Evolutionary conservation across 2,797 vertebrate species (phyloP).

Genomic region (Ctenopoma multispine): DNA sequence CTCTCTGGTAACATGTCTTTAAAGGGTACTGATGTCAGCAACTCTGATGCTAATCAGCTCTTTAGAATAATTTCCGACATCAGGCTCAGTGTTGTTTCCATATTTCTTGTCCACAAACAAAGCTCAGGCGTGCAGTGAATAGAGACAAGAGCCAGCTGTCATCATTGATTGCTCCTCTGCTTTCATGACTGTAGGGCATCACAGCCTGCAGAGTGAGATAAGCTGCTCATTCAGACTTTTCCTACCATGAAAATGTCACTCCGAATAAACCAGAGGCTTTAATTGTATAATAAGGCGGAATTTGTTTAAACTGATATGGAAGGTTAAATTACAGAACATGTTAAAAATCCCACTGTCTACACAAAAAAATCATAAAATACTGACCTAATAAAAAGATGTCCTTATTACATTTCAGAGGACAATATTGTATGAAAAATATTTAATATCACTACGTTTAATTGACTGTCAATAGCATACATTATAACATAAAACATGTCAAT

Average conservation of each 20-base stretch:
- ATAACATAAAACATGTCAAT: too few species aligned
- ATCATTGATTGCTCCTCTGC: slow-evolving; percentile 64
- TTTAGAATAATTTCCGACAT: slow-evolving; percentile 54
- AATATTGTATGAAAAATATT: too few species aligned
- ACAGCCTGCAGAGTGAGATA: slow-evolving; percentile 82
- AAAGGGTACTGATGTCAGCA: slow-evolving; percentile 76
- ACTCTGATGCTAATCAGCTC: slow-evolving; percentile 40
- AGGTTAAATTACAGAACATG: neutral
- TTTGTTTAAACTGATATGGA: slow-evolving; percentile 12
- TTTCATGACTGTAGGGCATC: slow-evolving; percentile 45
- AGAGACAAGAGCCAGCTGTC: slow-evolving; percentile 61
- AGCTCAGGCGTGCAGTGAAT: slow-evolving; percentile 56
- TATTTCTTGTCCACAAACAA: slow-evolving; percentile 70
- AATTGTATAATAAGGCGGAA: neutral
- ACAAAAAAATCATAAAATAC: neutral
- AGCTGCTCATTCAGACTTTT: slow-evolving; percentile 61
- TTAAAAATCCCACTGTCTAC: neutral
- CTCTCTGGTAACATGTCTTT: slow-evolving; percentile 64
- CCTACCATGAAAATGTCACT: slow-evolving; percentile 44
- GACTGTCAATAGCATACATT: too few species aligned
- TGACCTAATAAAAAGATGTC: neutral
- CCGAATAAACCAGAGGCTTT: slow-evolving; percentile 6
- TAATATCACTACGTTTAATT: too few species aligned
- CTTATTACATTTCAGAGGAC: too few species aligned
- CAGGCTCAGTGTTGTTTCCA: slow-evolving; percentile 72